Percentiles rank a stretch among this genome's conserved stretches.
Conservation (phyloP, 1,140 invertebrate species). For the Cydia splendana region DNA sequence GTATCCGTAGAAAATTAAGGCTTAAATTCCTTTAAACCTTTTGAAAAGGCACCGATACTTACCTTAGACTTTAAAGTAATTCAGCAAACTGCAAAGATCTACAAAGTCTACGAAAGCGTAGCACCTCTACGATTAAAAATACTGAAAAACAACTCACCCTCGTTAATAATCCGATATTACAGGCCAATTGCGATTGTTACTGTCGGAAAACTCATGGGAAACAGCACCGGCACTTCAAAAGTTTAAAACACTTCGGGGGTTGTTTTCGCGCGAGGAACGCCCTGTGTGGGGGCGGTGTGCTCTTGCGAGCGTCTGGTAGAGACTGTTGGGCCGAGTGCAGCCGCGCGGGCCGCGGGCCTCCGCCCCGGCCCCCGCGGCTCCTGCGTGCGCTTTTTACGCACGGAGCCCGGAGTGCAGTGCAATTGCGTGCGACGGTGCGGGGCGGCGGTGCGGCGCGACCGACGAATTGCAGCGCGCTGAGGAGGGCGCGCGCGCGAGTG, state of each 20-base stretch:
- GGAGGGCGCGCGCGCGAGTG: constrained; percentile 60
- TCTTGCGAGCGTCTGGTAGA: constrained; percentile 69
- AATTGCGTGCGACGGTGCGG: constrained; percentile 68
- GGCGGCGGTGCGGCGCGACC: constrained; percentile 52
- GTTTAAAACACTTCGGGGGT: constrained; percentile 64
- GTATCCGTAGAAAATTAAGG: constrained; percentile 32
- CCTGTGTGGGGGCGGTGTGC: constrained; percentile 70
- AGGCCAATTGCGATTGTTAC: constrained; percentile 39
- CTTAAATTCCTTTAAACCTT: constrained; percentile 29
- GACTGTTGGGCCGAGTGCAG: constrained; percentile 63
- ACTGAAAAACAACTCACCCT: constrained; percentile 42
- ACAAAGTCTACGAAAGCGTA: constrained; percentile 50
- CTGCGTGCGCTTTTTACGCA: constrained; percentile 77
- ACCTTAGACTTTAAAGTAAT: constrained; percentile 21
- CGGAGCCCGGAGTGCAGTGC: constrained; percentile 74
- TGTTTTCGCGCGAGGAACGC: constrained; percentile 55
- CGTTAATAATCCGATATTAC: constrained; percentile 56
- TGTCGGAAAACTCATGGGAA: constrained; percentile 46
- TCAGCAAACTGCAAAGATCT: constrained; percentile 34
- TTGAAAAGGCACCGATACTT: not conserved
- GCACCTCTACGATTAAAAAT: constrained; percentile 49
- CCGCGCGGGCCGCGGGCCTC: constrained; percentile 54
- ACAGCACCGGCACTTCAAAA: constrained; percentile 66
- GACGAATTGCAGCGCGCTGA: constrained; percentile 76
- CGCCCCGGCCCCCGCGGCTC: constrained; percentile 62